phyloP scores from a whole-genome alignment of 2,797 vertebrate species.

The Petrocephalus schoutedeni region DNA sequence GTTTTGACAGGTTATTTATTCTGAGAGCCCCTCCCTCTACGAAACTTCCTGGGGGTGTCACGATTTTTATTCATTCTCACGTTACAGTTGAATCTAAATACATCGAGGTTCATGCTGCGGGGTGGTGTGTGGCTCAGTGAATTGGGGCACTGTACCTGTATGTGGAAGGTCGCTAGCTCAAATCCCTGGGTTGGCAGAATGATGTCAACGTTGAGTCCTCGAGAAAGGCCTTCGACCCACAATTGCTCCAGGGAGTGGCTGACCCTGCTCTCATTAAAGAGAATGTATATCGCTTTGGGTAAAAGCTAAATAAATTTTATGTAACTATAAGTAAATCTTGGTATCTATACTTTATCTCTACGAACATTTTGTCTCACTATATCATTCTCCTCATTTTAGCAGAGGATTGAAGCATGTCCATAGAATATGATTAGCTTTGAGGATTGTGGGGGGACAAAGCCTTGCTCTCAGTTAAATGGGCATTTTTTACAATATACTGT shows the following conservation, averaged over 20 bases:
- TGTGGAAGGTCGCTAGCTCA: background rate
- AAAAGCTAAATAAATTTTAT: background rate
- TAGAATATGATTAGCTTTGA: background rate
- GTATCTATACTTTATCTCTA: background rate
- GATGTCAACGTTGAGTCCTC: background rate
- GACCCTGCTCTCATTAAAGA: background rate
- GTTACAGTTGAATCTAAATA: background rate
- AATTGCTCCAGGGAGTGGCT: background rate
- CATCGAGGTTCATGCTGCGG: background rate
- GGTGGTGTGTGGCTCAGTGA: background rate
- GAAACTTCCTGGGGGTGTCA: slow-evolving; percentile 11
- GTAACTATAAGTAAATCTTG: background rate
- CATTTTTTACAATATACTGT: background rate
- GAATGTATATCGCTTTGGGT: background rate
- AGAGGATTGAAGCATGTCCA: background rate
- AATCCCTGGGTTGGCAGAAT: background rate
- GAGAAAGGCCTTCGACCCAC: background rate
- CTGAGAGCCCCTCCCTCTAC: background rate
- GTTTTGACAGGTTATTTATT: background rate
- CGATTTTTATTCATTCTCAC: background rate
- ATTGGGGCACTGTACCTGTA: background rate
- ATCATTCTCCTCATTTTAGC: background rate
- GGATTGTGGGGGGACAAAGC: background rate
- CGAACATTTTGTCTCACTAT: background rate
- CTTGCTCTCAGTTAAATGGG: background rate